Evolutionary conservation across 92 coral and sea anemone species (phyloP).

Genomic region (Zoanthus sansibaricus): DNA sequence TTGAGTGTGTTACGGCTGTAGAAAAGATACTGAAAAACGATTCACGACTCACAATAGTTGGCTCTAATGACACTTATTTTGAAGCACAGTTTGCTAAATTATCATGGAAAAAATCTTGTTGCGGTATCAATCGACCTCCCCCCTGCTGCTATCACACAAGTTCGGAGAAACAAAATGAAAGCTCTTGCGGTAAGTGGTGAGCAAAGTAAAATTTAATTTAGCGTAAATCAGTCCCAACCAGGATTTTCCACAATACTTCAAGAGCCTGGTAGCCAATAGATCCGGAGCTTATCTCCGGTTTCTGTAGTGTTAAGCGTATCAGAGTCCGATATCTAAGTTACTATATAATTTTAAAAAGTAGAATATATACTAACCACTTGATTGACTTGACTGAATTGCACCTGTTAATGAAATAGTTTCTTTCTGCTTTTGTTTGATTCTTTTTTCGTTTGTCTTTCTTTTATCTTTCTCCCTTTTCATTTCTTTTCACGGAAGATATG

Average conservation of each 20-base stretch:
- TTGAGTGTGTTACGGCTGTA: not conserved
- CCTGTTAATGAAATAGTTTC: too few relatives aligned
- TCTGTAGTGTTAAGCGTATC: too few relatives aligned
- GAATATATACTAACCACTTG: too few relatives aligned
- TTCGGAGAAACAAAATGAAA: not conserved
- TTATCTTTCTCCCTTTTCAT: too few relatives aligned
- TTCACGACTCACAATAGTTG: not conserved
- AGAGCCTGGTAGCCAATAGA: too few relatives aligned
- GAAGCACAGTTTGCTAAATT: not conserved
- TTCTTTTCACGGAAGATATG: too few relatives aligned
- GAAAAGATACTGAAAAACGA: not conserved
- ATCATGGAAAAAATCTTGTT: not conserved
- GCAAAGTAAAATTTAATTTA: not conserved
- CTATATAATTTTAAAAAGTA: too few relatives aligned
- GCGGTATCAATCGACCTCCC: not conserved
- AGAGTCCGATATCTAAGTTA: too few relatives aligned
- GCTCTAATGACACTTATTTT: not conserved
- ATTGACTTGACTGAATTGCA: too few relatives aligned
- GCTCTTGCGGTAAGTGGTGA: conserved; percentile 7
- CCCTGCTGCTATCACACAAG: not conserved
- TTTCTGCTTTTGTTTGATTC: too few relatives aligned
- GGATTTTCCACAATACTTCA: not conserved
- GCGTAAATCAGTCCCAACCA: not conserved
- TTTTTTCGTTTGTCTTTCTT: too few relatives aligned
- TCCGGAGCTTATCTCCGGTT: too few relatives aligned